These are phyloP conservation scores for Picathartes gymnocephalus DNA, from an alignment of 2,113 vertebrate genomes.

Conservation along the genomic window DNA sequence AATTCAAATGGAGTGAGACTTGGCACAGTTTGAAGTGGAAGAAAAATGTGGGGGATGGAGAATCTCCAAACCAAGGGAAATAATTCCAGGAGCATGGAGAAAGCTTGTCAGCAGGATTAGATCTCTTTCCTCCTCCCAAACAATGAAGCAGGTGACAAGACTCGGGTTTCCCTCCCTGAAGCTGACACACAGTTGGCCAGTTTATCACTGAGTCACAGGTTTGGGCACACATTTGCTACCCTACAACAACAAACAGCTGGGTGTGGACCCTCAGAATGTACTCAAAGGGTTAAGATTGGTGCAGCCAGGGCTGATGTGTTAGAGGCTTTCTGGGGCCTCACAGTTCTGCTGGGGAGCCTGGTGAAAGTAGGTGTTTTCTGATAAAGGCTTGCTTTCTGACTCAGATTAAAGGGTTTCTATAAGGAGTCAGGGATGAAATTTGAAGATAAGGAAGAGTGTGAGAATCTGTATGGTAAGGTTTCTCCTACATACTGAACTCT, in stretches of 20 bases:
- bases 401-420: neutral
- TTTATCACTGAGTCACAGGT: neutral
- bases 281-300: neutral
- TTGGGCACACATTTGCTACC: neutral
- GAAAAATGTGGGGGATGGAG: neutral
- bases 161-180: neutral
- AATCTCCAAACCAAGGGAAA: neutral
- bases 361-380: neutral
- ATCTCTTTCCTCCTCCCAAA: neutral
- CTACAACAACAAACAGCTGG: neutral
- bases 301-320: neutral
- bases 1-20: constrained; percentile 17
- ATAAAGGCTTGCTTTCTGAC: neutral
- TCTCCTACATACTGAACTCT: neutral
- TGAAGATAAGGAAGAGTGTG: neutral
- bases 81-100: neutral
- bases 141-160: neutral
- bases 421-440: neutral
- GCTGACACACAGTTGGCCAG: rapidly evolving
- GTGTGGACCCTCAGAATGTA: neutral
- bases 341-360: neutral
- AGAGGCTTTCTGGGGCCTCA: neutral
- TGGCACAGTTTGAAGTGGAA: neutral
- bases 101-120: neutral
- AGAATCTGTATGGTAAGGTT: neutral